Conservation (phyloP, 2,888 invertebrate genomes). For the Alloscopus bannaensis region DNA sequence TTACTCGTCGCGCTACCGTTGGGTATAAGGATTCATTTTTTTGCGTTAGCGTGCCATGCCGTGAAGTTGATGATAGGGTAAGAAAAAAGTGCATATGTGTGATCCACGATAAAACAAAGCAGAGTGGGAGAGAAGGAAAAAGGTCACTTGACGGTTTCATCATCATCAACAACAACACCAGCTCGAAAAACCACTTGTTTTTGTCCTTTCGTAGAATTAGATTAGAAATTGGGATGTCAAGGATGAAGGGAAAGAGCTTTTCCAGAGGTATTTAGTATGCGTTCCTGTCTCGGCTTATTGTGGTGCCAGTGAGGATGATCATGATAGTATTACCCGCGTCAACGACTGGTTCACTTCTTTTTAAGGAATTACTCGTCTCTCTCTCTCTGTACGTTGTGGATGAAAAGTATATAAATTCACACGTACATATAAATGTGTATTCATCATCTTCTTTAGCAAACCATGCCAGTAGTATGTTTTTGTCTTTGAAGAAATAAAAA, state of each 20-base stretch:
- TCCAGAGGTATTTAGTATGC: conserved; percentile 53
- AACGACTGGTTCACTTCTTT: conserved; percentile 13
- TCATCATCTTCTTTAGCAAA: conserved; percentile 29
- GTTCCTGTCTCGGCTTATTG: conserved; percentile 25
- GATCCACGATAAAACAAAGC: background rate
- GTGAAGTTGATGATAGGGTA: conserved; percentile 32
- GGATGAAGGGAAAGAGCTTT: conserved; percentile 54
- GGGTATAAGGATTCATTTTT: too few species aligned
- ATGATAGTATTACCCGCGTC: background rate
- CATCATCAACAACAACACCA: conserved; percentile 13
- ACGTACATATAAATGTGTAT: too few species aligned
- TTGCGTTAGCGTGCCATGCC: conserved; percentile 32
- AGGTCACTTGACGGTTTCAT: conserved; percentile 43
- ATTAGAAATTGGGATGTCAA: conserved; percentile 59
- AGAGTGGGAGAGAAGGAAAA: background rate
- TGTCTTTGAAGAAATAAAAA: background rate
- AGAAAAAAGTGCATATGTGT: conserved; percentile 1
- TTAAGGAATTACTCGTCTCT: too few species aligned
- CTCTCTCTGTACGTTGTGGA: too few species aligned
- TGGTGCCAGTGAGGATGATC: conserved; percentile 56
- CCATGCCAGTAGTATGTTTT: conserved; percentile 20
- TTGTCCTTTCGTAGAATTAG: conserved; percentile 56
- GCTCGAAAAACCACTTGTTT: conserved; percentile 7
- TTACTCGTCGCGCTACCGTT: conserved; percentile 24
- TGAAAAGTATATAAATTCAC: too few species aligned